phyloP scores from a whole-genome alignment of 2,113 vertebrate genomes.

The Eublepharis macularius region DNA sequence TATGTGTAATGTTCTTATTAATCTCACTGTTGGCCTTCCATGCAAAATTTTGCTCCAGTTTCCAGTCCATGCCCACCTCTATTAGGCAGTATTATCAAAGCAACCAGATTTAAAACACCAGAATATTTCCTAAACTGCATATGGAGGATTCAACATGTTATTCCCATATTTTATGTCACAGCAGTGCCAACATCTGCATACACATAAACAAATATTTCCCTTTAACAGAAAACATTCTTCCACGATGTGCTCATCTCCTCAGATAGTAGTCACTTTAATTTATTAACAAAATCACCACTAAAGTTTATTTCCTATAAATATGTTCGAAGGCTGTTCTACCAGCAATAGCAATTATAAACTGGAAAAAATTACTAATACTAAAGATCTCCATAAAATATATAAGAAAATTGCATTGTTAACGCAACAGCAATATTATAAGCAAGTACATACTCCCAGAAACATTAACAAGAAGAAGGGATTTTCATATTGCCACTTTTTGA shows the following conservation, averaged over 20 bases:
- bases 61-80: too few species aligned
- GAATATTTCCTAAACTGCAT: not conserved
- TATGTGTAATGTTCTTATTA: too few species aligned
- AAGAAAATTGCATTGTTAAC: conserved; percentile 62
- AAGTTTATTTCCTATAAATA: conserved; percentile 34
- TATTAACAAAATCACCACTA: conserved; percentile 24
- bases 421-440: conserved; percentile 59
- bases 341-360: conserved; percentile 45
- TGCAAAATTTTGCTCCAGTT: too few species aligned
- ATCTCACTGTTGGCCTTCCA: not conserved
- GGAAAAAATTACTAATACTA: conserved; percentile 57
- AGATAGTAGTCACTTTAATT: not conserved
- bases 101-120: not conserved
- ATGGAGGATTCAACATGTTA: not conserved
- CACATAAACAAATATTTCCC: not conserved
- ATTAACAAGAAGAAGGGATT: conserved; percentile 61
- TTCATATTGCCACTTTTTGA: conserved; percentile 52
- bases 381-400: conserved; percentile 50
- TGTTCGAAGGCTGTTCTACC: conserved; percentile 41
- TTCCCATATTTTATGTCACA: not conserved
- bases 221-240: conserved; percentile 26
- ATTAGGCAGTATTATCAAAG: not conserved
- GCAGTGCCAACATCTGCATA: not conserved
- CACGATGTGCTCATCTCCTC: not conserved
- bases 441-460: conserved; percentile 57